Percentiles rank a stretch among this genome's conserved stretches.
Conservation (phyloP, 2,797 vertebrate genomes). For the Capromys pilorides region DNA sequence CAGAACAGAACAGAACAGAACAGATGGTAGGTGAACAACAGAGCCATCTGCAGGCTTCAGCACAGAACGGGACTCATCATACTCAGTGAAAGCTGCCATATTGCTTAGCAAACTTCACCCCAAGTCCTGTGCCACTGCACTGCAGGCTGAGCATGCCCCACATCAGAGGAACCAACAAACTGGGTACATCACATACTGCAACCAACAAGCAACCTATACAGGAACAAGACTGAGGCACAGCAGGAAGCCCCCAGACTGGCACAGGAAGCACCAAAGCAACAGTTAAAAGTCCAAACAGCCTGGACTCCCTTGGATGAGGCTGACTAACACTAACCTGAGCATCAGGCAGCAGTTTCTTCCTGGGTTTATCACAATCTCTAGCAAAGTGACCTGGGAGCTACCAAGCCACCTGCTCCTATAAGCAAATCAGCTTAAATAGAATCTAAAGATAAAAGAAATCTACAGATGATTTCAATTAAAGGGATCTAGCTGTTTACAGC, state of each 20-base stretch:
- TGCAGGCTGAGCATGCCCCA: constrained; percentile 24
- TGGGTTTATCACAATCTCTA: background rate
- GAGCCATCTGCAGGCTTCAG: constrained; percentile 5
- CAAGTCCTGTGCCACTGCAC: background rate
- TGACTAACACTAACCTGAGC: background rate
- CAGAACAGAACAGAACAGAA: background rate
- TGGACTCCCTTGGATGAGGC: background rate
- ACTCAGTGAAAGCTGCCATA: background rate
- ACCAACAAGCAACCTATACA: constrained; percentile 27
- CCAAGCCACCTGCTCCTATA: background rate
- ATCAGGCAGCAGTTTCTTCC: background rate
- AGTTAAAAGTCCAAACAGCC: background rate
- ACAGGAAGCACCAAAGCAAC: constrained; percentile 40
- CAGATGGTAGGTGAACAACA: constrained; percentile 37
- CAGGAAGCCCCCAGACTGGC: constrained; percentile 50
- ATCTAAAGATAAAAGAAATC: background rate
- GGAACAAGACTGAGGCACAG: constrained; percentile 9
- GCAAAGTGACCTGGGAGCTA: constrained; percentile 32
- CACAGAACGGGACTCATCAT: background rate
- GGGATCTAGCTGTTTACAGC: background rate
- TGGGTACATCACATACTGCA: constrained; percentile 5
- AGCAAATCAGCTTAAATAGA: background rate
- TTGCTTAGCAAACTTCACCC: constrained; percentile 9
- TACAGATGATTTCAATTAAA: background rate
- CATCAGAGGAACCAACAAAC: constrained; percentile 46